These are phyloP conservation scores for Heliangelus exortis DNA, from an alignment of 2,797 vertebrate genomes.

Conservation along the genomic window DNA sequence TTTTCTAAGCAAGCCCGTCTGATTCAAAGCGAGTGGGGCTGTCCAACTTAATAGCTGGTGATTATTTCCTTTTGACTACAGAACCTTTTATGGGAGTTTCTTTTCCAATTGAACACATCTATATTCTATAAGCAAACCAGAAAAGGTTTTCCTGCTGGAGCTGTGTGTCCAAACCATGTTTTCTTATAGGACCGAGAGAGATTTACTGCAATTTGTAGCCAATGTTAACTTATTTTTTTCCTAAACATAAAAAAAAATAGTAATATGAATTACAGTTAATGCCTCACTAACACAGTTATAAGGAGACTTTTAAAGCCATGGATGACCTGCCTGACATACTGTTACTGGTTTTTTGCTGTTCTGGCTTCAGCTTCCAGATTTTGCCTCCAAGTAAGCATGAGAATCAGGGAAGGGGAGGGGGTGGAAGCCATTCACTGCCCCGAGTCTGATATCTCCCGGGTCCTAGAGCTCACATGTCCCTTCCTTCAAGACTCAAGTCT, in stretches of 20 bases:
- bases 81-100: conserved; percentile 28
- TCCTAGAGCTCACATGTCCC: conserved; percentile 54
- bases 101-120: neutral
- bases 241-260: neutral
- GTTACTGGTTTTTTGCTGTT: conserved; percentile 1
- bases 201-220: conserved; percentile 10
- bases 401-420: neutral
- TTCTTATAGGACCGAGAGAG: neutral
- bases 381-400: conserved; percentile 25
- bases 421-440: conserved; percentile 7
- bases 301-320: neutral
- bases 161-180: neutral
- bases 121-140: conserved; percentile 18
- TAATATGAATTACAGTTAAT: conserved; percentile 36
- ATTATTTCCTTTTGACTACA: conserved; percentile 57
- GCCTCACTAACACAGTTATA: neutral
- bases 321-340: neutral
- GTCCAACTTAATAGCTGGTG: conserved; percentile 30
- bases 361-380: conserved; percentile 38
- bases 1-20: conserved; percentile 20
- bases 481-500: conserved; percentile 62
- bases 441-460: conserved; percentile 20
- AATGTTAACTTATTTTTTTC: conserved; percentile 5
- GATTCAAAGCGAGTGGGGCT: conserved; percentile 35
- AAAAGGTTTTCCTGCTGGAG: conserved; percentile 40